phyloP scores from a whole-genome alignment of 2,113 vertebrate species.

The Melanostigma gelatinosum region DNA sequence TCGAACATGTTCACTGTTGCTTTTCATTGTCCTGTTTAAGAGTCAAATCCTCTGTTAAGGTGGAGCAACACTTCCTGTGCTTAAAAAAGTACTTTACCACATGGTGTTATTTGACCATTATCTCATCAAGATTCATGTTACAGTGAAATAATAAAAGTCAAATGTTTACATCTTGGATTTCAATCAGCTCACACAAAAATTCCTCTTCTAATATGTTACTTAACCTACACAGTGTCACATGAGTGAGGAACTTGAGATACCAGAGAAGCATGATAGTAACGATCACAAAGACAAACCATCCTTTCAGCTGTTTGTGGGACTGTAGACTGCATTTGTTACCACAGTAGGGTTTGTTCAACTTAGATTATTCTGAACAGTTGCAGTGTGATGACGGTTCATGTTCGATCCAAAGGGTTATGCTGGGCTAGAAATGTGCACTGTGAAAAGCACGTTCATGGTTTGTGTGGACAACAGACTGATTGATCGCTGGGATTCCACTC shows the following conservation, averaged over 20 bases:
- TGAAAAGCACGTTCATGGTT: constrained; percentile 6
- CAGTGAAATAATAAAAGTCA: neutral
- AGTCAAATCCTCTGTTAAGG: neutral
- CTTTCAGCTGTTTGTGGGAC: neutral
- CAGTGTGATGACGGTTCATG: neutral
- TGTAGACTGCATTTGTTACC: neutral
- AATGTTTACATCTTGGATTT: neutral
- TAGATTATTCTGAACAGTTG: neutral
- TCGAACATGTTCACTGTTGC: neutral
- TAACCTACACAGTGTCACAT: neutral
- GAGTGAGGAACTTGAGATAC: neutral
- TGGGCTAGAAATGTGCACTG: neutral
- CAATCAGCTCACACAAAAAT: neutral
- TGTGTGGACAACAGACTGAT: neutral
- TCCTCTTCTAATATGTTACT: neutral
- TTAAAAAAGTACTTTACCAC: no score
- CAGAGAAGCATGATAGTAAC: constrained; percentile 1
- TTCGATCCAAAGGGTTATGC: neutral
- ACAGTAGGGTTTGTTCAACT: neutral
- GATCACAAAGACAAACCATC: constrained; percentile 2
- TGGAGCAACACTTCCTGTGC: no score
- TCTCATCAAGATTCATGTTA: neutral
- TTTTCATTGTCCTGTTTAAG: no score
- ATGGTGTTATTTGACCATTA: no score
- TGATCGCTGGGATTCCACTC: constrained; percentile 10